phyloP scores from a whole-genome alignment of 2,113 vertebrate species.

The Caranx ignobilis region DNA sequence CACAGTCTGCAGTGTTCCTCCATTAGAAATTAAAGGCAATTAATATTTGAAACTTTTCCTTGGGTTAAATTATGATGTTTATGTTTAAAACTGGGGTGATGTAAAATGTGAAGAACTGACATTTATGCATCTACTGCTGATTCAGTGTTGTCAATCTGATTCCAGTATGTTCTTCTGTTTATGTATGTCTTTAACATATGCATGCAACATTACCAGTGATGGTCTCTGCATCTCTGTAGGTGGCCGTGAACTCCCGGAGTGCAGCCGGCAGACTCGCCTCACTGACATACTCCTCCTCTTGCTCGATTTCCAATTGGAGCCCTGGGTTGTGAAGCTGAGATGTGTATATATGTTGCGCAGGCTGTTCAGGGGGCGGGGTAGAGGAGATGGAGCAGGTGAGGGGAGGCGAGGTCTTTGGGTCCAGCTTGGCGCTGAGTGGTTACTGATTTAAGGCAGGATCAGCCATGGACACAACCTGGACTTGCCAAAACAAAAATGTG shows the following conservation, averaged over 20 bases:
- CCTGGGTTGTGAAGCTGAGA: constrained; percentile 71
- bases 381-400: constrained; percentile 86
- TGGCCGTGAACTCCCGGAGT: constrained; percentile 76
- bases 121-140: constrained; percentile 13
- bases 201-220: constrained; percentile 90
- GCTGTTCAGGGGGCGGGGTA: constrained; percentile 78
- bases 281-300: constrained; percentile 92
- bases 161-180: constrained; percentile 26
- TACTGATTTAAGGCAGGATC: constrained; percentile 84
- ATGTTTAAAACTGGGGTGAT: not conserved
- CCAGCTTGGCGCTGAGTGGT: constrained; percentile 96
- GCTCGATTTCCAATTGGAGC: constrained; percentile 81
- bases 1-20: not conserved
- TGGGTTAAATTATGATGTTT: not conserved
- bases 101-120: not conserved
- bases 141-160: constrained; percentile 25
- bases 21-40: not conserved
- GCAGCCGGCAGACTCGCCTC: constrained; percentile 78
- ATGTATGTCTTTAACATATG: constrained; percentile 11
- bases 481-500: constrained; percentile 36
- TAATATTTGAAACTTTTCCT: not conserved
- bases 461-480: constrained; percentile 86
- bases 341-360: constrained; percentile 67
- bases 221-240: constrained; percentile 95
- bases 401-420: constrained; percentile 87